Conservation (phyloP, 2,888 invertebrate species). For the Drosophila anomalipes region DNA sequence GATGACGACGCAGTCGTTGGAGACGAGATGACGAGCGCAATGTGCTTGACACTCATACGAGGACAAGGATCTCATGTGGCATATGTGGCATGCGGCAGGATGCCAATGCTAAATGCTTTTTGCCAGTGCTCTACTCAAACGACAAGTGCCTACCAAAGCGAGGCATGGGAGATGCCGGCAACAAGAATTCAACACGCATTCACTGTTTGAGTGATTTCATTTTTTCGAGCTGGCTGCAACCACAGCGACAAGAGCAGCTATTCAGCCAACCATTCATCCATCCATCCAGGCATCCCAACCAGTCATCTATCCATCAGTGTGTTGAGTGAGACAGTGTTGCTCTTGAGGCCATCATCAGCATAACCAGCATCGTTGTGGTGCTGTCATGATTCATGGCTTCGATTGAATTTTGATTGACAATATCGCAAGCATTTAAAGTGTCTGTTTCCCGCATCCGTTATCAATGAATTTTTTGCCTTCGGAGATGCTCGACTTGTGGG, state of each 20-base stretch:
- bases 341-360: conserved; percentile 71
- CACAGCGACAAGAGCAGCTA: conserved; percentile 30
- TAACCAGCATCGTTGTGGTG: conserved; percentile 49
- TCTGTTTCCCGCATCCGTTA: conserved; percentile 79
- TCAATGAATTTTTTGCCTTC: conserved; percentile 36
- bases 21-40: conserved; percentile 37
- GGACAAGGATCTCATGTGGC: conserved; percentile 36
- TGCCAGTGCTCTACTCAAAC: conserved; percentile 34
- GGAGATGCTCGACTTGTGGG: conserved; percentile 33
- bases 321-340: conserved; percentile 54
- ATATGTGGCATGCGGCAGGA: conserved; percentile 57
- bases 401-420: conserved; percentile 85
- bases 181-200: conserved; percentile 50
- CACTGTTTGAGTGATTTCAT: conserved; percentile 61
- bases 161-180: conserved; percentile 4
- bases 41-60: conserved; percentile 37
- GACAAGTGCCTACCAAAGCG: conserved; percentile 43
- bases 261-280: conserved; percentile 39
- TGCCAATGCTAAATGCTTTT: conserved; percentile 75
- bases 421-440: conserved; percentile 84
- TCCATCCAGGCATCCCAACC: conserved; percentile 32
- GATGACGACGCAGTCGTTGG: conserved; percentile 61
- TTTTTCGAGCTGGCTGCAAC: conserved; percentile 49
- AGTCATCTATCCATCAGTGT: conserved; percentile 54
- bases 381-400: conserved; percentile 79